Base-by-base conservation (phyloP, 2,797 vertebrate species). In the Natrix natrix region DNA sequence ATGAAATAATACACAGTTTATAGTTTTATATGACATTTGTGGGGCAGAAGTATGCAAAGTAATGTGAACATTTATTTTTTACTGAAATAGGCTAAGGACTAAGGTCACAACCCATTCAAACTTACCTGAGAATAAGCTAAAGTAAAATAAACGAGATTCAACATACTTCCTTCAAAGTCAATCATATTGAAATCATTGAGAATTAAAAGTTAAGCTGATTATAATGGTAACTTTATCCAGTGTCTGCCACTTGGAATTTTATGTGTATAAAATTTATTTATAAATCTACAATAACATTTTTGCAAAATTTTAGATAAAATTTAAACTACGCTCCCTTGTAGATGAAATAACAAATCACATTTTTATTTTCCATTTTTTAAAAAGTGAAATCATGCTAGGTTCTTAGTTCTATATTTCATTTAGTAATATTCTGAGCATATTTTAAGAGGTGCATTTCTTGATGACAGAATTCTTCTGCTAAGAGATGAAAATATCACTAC, bases 1-100 rank as follows among this genome's bases (percentile, higher is more conserved):
- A 0, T 94, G 91, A 61, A 83, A 93, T 91, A 94, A 96, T 66
- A 94, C 90, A 94, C 94, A 94, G 93, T 93, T 90, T 90, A 93
- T 88, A 86, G 26, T 63, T 88, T 57, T n/a, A 93, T 12, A 93
- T 32, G n/a, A 63, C 4, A 78, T 88, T 88, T 92, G 48, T 43
- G 14, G 28, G 12, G 52, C 16, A 56, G 22, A 54, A 16, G 26
- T 17, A 37, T 60, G 56, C 24, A 66, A 56, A 37, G 11, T 26
- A 13, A 1, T 13, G 48, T 48, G 26, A 93, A 54, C 8, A 24
- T 48, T 59, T 89, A 83, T 11, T 20, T 48, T 83, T 24, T 24
- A 48, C 22, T 48, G 37, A 83, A 83, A 83, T 83, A 22, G 43
- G 22, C 10, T 83, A 60, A 32, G 26, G 20, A 63, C 12, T 22